A percentile compares a stretch with the other conserved stretches of the same genome.
phyloP scores from a whole-genome alignment of 2,888 invertebrate genomes.

The Nycteola revayana region DNA sequence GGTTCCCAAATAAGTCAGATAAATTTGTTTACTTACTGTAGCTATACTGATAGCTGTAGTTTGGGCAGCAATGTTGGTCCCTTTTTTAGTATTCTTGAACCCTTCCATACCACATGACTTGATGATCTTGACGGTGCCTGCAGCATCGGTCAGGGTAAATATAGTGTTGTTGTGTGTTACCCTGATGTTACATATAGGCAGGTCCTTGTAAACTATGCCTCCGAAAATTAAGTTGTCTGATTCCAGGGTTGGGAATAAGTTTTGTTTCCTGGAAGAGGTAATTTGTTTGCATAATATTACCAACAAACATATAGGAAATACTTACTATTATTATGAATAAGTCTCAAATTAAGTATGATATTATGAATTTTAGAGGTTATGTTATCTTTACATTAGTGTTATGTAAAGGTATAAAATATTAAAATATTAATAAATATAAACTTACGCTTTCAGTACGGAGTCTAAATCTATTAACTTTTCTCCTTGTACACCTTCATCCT shows the following conservation, averaged over 20 bases:
- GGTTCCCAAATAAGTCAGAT: too few species aligned
- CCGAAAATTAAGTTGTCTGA: slow-evolving; percentile 88
- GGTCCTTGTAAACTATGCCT: slow-evolving; percentile 88
- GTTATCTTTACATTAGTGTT: too few species aligned
- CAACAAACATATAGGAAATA: too few species aligned
- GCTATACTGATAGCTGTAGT: slow-evolving; percentile 93
- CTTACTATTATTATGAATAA: too few species aligned
- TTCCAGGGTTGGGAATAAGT: slow-evolving; percentile 87
- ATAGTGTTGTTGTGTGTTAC: slow-evolving; percentile 95
- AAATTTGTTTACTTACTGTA: slow-evolving; percentile 76
- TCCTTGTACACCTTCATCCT: slow-evolving; percentile 90
- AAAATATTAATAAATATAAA: slow-evolving; percentile 5
- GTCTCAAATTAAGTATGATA: too few species aligned
- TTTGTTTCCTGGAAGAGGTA: slow-evolving; percentile 85
- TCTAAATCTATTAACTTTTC: slow-evolving; percentile 88
- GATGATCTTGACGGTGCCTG: slow-evolving; percentile 84
- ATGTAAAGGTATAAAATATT: neutral
- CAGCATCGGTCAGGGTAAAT: slow-evolving; percentile 86
- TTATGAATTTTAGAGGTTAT: too few species aligned
- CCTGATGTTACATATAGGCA: slow-evolving; percentile 92
- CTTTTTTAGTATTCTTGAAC: slow-evolving; percentile 96
- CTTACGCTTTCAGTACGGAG: slow-evolving; percentile 82
- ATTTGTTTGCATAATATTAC: too few species aligned
- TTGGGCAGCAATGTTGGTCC: slow-evolving; percentile 98
- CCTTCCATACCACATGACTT: slow-evolving; percentile 95